A percentile compares a stretch with the other conserved stretches of the same genome.
Evolutionary conservation across 2,113 vertebrate species (phyloP).

Genomic region (Xyrauchen texanus): DNA sequence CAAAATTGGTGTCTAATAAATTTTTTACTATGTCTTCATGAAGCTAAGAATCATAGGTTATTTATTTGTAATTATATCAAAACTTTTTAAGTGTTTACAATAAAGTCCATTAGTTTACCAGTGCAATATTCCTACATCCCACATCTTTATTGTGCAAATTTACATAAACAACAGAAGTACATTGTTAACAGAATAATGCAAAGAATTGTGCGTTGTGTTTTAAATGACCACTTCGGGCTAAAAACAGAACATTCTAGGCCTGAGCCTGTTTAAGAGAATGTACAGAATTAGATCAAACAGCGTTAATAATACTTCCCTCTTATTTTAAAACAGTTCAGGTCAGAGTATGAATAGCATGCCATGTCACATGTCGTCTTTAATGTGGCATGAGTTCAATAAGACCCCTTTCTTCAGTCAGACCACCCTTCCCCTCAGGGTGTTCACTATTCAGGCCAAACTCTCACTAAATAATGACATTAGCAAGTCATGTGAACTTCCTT

Average conservation of each 20-base stretch:
- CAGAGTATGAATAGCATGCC: background rate
- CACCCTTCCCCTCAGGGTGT: slow-evolving; percentile 28
- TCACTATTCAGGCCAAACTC: slow-evolving; percentile 11
- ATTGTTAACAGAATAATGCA: too few species aligned
- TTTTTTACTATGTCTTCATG: background rate
- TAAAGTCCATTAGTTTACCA: too few species aligned
- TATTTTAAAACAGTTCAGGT: background rate
- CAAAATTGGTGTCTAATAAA: background rate
- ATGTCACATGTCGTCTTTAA: slow-evolving; percentile 45
- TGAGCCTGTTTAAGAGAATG: background rate
- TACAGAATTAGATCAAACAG: background rate
- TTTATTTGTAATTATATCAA: too few species aligned
- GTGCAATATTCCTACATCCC: background rate
- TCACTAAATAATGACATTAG: slow-evolving; percentile 18
- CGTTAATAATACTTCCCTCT: slow-evolving; percentile 13
- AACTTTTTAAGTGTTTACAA: too few species aligned
- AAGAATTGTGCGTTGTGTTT: too few species aligned
- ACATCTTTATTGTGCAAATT: background rate
- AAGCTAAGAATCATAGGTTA: background rate
- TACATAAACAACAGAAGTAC: too few species aligned
- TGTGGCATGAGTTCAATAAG: slow-evolving; percentile 33
- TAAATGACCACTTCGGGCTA: background rate
- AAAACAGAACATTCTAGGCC: background rate
- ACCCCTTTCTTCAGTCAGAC: slow-evolving; percentile 32
- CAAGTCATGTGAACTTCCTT: slow-evolving; percentile 51